Conservation (phyloP, 2,797 vertebrate genomes). For the Gymnocypris eckloni region DNA sequence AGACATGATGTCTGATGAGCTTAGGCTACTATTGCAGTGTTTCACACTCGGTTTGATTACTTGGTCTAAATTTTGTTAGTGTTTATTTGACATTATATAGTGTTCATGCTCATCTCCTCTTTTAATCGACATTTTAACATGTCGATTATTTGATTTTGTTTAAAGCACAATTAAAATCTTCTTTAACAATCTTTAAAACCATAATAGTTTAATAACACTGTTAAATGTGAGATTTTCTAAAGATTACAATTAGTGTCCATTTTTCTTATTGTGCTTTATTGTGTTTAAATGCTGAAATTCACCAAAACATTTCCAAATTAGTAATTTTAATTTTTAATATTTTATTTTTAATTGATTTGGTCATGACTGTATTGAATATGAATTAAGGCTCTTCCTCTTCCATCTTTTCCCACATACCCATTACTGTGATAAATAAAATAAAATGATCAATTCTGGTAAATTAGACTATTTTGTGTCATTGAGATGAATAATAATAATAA, state of each 20-base stretch:
- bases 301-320: neutral
- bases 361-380: neutral
- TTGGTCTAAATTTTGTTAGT: neutral
- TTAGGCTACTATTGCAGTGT: slow-evolving; percentile 22
- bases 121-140: neutral
- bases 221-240: neutral
- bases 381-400: neutral
- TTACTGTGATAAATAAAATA: neutral
- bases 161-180: neutral
- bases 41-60: slow-evolving; percentile 9
- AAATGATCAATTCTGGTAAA: neutral
- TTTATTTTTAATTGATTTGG: neutral
- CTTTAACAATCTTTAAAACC: neutral
- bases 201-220: neutral
- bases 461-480: neutral
- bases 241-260: neutral
- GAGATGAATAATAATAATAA: neutral
- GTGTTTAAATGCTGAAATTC: neutral
- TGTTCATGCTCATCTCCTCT: neutral
- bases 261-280: neutral
- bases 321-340: neutral
- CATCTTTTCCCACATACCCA: neutral
- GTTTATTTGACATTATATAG: neutral
- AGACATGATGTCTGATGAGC: slow-evolving; percentile 31
- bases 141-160: no score